These are phyloP conservation scores for Heteromurus nitidus DNA, from an alignment of 2,888 invertebrate genomes.

Conservation along the genomic window DNA sequence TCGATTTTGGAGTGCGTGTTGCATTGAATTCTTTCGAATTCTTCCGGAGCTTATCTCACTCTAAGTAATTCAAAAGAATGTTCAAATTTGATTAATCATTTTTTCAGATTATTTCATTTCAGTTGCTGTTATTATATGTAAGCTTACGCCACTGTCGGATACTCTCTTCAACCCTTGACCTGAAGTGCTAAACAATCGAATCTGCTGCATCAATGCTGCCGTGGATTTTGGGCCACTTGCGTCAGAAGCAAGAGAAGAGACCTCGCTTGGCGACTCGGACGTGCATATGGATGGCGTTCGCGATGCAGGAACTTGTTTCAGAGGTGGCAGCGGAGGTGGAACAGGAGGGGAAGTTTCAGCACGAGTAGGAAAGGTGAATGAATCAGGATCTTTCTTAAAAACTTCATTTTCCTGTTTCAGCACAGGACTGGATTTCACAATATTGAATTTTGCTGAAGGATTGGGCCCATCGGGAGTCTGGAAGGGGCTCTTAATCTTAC, in stretches of 20 bases:
- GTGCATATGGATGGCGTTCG: not conserved
- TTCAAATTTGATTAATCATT: too few species aligned
- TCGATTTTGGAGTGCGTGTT: slow-evolving; percentile 24
- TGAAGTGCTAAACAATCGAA: slow-evolving; percentile 8
- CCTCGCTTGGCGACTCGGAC: not conserved
- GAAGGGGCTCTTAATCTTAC: too few species aligned
- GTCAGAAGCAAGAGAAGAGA: not conserved
- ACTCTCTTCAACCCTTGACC: not conserved
- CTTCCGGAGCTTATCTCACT: too few species aligned
- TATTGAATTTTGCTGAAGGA: not conserved
- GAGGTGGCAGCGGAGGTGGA: slow-evolving; percentile 10
- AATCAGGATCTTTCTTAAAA: not conserved
- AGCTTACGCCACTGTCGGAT: too few species aligned
- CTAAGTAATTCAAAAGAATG: too few species aligned
- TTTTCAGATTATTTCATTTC: too few species aligned
- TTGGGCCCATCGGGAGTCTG: too few species aligned
- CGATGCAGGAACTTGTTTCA: not conserved
- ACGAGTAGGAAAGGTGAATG: not conserved
- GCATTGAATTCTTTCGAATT: slow-evolving; percentile 18
- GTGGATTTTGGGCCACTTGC: not conserved
- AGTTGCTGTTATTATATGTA: too few species aligned
- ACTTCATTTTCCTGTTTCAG: not conserved
- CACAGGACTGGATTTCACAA: not conserved
- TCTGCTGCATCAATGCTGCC: slow-evolving; percentile 1
- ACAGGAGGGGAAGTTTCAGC: not conserved